These are phyloP conservation scores for Labrus mixtus DNA, from an alignment of 2,113 vertebrate species.

Conservation along the genomic window DNA sequence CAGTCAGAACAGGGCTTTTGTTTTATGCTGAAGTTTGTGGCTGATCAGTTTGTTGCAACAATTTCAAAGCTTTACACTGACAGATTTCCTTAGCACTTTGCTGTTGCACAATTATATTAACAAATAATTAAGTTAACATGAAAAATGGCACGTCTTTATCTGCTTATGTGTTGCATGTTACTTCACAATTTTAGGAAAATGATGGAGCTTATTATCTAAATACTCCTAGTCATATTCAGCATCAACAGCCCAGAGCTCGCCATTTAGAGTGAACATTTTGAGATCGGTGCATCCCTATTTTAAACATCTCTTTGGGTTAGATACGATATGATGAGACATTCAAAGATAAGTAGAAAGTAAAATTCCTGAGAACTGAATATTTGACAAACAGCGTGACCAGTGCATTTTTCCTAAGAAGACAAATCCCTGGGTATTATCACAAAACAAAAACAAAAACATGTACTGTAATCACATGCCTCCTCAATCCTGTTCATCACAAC, in stretches of 20 bases:
- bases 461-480: slow-evolving; percentile 13
- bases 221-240: not conserved
- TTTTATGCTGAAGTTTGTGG: too few relatives aligned
- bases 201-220: not conserved
- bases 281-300: not conserved
- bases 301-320: slow-evolving; percentile 61
- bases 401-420: slow-evolving; percentile 35
- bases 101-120: too few relatives aligned
- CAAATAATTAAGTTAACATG: too few relatives aligned
- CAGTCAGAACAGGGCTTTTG: too few relatives aligned
- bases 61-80: too few relatives aligned
- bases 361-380: slow-evolving; percentile 76
- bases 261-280: not conserved
- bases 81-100: too few relatives aligned
- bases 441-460: not conserved
- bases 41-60: too few relatives aligned
- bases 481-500: not conserved
- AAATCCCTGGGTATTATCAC: slow-evolving; percentile 39
- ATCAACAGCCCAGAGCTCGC: not conserved
- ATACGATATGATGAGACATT: slow-evolving; percentile 31
- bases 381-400: slow-evolving; percentile 21
- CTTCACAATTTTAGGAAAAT: too few relatives aligned
- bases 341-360: slow-evolving; percentile 32
- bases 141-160: too few relatives aligned
- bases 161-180: too few relatives aligned